These are phyloP conservation scores for Harlomillsia oculata DNA, from an alignment of 1,140 invertebrate genomes.

Conservation along the genomic window DNA sequence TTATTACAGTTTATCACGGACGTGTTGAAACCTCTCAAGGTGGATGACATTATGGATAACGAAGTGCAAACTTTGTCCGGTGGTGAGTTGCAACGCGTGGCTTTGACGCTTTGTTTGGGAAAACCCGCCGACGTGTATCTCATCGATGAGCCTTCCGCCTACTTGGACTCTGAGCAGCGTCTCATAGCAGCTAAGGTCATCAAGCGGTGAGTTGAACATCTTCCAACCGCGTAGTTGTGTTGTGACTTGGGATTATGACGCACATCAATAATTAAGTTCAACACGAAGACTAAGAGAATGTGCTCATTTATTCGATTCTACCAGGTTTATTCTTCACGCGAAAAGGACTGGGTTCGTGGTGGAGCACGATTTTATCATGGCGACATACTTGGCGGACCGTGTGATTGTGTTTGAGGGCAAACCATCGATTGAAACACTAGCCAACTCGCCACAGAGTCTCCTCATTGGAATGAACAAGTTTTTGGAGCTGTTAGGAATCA, in stretches of 20 bases:
- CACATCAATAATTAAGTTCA: too few species aligned
- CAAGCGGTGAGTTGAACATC: slow-evolving; percentile 71
- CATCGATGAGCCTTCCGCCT: slow-evolving; percentile 98
- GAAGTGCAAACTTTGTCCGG: slow-evolving; percentile 98
- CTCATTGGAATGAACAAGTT: slow-evolving; percentile 98
- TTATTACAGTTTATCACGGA: slow-evolving; percentile 83
- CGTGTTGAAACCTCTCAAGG: slow-evolving; percentile 96
- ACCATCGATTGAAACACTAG: slow-evolving; percentile 77
- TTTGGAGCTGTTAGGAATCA: slow-evolving; percentile 91
- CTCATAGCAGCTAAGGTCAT: slow-evolving; percentile 98
- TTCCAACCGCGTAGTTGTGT: too few species aligned
- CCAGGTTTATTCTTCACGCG: slow-evolving; percentile 93
- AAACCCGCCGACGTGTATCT: slow-evolving; percentile 99
- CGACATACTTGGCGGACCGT: slow-evolving; percentile 95
- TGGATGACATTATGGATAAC: slow-evolving; percentile 97
- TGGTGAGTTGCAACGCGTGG: slow-evolving; percentile 97
- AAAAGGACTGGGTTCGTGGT: slow-evolving; percentile 99
- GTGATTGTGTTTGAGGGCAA: slow-evolving; percentile 97
- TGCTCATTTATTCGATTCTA: too few species aligned
- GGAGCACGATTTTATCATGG: slow-evolving; percentile 99
- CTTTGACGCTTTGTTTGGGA: slow-evolving; percentile 87
- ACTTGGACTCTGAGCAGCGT: slow-evolving; percentile 99
- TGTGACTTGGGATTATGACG: too few species aligned
- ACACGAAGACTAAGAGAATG: too few species aligned
- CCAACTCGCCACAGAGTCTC: slow-evolving; percentile 85